Evolutionary conservation across 30 jellyfish, hydroid and myxozoan genomes (phyloP), one percentile per base, ranked within the genome.

Genomic region (Hydractinia symbiolongicarpus): DNA sequence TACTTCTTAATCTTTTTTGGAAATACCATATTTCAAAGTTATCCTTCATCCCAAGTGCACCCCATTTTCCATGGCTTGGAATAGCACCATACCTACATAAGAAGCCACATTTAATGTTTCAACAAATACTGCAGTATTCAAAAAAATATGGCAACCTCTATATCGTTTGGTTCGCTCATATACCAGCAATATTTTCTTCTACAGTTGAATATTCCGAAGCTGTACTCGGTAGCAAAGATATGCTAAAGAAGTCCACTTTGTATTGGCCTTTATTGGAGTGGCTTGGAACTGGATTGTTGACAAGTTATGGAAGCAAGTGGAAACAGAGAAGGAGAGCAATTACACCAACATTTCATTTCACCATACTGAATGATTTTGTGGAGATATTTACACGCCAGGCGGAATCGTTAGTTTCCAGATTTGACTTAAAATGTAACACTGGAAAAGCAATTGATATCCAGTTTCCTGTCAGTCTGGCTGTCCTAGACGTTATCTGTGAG

Each of bases 321-420:
- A 86, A 84, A 78, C 67, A 67, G 11, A 83, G 98, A 66, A 73
- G 98, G 82, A 66, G 88, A 44, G 77, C 80, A 51, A 67, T 92
- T 1, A 92, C 98, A 9, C 98, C 98, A 8, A 83, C 96, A 5
- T 92, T 92, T 76, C 98, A 92, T 77, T 92, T 88, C 73, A 87
- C 95, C 44, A 92, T 92, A 17, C 86, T 92, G 55, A 79, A 87
- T 13, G 95, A 83, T 14, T 92, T 87, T 67, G 82, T 83, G 4
- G 86, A 87, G 19, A 89, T 92, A 16, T 85, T 92, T 64, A 62
- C 60, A 17, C 91, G 81, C 55, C 91, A 92, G 72, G 82, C 98
- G 5, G 82, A 76, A 51, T 76, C 66, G 4, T 80, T 92, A 30
- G 96, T 83, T n/a, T 82, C 69, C 44, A 73, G 61, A 20, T 64